Conservation (phyloP, 2,113 vertebrate species). For the Grammomys dolichurus region DNA sequence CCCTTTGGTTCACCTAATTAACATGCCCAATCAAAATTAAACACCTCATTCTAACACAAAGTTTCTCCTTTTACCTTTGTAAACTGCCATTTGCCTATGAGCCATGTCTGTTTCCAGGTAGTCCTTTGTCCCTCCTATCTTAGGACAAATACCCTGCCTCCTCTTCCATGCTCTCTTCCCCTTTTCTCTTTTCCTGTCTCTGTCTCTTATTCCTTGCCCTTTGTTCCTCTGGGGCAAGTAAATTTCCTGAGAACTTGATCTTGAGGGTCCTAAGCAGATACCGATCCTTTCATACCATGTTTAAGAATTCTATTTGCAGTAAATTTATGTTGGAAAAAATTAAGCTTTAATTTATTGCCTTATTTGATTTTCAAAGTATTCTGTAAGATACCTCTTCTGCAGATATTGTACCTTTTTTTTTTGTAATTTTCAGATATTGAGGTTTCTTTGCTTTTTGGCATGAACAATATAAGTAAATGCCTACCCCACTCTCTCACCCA, state of each 20-base stretch:
- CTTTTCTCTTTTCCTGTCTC: not conserved
- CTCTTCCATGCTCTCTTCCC: not conserved
- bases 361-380: conserved; percentile 88
- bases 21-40: too few species aligned
- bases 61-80: too few species aligned
- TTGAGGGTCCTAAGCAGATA: not conserved
- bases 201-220: not conserved
- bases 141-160: too few species aligned
- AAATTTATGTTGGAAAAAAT: conserved; percentile 68
- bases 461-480: conserved; percentile 81
- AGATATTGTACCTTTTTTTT: conserved; percentile 80
- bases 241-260: not conserved
- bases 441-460: conserved; percentile 74
- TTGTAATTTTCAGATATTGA: conserved; percentile 77
- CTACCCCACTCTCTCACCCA: too few species aligned
- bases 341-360: conserved; percentile 88
- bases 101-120: too few species aligned
- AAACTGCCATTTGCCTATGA: too few species aligned
- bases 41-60: too few species aligned
- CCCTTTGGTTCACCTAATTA: too few species aligned
- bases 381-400: conserved; percentile 85
- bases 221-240: not conserved
- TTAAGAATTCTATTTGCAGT: conserved; percentile 65
- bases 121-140: too few species aligned
- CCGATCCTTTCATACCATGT: not conserved